Base-by-base conservation (phyloP, 2,797 vertebrate species). In the Rhabdophis nuchalis region DNA sequence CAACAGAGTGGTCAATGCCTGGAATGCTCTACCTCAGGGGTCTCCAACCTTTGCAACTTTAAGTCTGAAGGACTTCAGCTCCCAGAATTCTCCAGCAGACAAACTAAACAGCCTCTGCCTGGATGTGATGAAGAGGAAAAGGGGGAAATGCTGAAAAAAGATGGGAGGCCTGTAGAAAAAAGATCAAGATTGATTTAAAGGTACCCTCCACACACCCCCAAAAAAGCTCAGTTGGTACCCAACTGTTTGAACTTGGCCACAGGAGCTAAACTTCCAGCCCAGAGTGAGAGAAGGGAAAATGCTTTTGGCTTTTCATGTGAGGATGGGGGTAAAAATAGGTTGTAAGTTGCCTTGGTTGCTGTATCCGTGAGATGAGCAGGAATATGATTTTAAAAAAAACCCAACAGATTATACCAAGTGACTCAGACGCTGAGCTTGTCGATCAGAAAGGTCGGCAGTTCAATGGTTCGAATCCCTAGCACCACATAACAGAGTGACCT, bases 171-270 rank as follows among this genome's bases (percentile, higher is more conserved):
- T 72, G 7, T 32, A 72, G 36, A 8, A 72, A 72, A 72, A 72
- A 32, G 6, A 72, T 36, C n/a, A 36, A 72, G 64, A 36, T 36
- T 18, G 64, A 36, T 16, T 36, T 72, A 20, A 72, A 72, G 64
- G 64, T 72, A 72, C n/a, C 6, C n/a, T 2, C 3, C n/a, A 29
- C 61, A 0, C 29, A 18, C 6, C 2, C 16, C n/a, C 0, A 9
- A 72, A 72, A 36, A 64, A 72, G 2, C 7, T 32, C 64, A 9
- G 32, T 72, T 72, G 64, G 64, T 36, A 72, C n/a, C 64, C 64
- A 36, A 36, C 64, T 72, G 64, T 72, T 72, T 8, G 7, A 36
- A 18, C 16, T 36, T 36, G 16, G 16, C 64, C 36, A 32, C 16
- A 8, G 64, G 32, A 20, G 64, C 32, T 9, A 36, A 72, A 7